These are phyloP conservation scores for Triops cancriformis DNA, from an alignment of 1,140 invertebrate species.

Conservation along the genomic window DNA sequence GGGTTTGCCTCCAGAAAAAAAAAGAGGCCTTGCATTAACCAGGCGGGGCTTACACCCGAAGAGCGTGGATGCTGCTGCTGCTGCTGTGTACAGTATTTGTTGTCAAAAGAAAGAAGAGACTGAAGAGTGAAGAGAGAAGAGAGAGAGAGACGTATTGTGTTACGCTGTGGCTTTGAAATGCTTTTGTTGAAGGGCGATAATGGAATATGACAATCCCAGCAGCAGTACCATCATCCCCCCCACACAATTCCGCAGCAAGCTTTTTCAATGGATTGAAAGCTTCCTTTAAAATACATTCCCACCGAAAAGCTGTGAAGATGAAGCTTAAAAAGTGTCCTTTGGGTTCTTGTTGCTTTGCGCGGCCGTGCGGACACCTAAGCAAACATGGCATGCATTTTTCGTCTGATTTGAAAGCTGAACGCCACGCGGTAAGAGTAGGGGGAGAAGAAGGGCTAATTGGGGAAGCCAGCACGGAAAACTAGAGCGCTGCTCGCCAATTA, in stretches of 20 bases:
- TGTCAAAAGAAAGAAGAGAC: conserved; percentile 14
- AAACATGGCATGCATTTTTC: too few relatives aligned
- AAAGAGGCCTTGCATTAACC: not conserved
- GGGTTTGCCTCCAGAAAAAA: not conserved
- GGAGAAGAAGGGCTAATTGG: too few relatives aligned
- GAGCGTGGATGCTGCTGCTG: not conserved
- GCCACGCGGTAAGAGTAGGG: too few relatives aligned
- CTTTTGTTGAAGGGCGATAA: conserved; percentile 4
- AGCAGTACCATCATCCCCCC: conserved; percentile 6
- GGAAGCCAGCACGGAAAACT: too few relatives aligned
- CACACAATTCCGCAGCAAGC: conserved; percentile 5
- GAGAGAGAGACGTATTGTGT: conserved; percentile 2
- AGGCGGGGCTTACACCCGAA: not conserved
- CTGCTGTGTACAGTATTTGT: conserved; percentile 13
- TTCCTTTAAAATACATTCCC: conserved; percentile 7
- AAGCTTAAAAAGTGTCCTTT: not conserved
- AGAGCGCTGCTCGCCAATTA: not conserved
- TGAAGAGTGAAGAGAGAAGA: not conserved
- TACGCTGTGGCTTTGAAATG: conserved; percentile 13
- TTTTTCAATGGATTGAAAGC: not conserved
- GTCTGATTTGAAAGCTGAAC: too few relatives aligned
- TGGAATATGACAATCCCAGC: conserved; percentile 13
- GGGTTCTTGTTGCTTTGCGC: not conserved
- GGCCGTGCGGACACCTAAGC: too few relatives aligned
- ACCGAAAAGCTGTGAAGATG: not conserved